A percentile compares a stretch with the other conserved stretches of the same genome.
These are phyloP conservation scores for Eumacrocentrus americanus DNA, from an alignment of 2,888 invertebrate species.

Conservation along the genomic window DNA sequence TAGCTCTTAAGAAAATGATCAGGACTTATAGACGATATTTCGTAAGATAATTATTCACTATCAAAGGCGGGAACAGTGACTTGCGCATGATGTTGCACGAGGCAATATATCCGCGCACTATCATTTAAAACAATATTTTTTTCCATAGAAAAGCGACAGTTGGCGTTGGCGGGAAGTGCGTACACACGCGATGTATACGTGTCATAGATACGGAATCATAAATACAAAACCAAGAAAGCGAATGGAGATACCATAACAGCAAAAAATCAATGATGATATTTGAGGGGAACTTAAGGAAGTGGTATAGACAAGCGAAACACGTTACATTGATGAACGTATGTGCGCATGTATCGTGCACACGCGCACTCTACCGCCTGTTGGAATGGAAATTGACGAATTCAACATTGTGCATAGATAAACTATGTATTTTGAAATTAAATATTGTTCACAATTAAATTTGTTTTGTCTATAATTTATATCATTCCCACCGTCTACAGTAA, in stretches of 20 bases:
- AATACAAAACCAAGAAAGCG: not conserved
- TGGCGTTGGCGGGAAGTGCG: slow-evolving; percentile 4
- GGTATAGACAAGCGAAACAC: slow-evolving; percentile 12
- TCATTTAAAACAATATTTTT: slow-evolving; percentile 10
- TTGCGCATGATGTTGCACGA: slow-evolving; percentile 10
- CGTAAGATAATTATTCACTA: slow-evolving; percentile 27
- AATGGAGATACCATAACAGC: not conserved
- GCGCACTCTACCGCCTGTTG: slow-evolving; percentile 1
- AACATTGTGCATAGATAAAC: no score
- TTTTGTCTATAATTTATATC: no score
- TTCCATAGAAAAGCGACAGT: not conserved
- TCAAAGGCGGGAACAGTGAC: slow-evolving; percentile 25
- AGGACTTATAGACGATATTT: slow-evolving; percentile 16
- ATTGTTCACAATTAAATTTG: no score
- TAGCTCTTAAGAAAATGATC: slow-evolving; percentile 10
- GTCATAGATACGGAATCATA: not conserved
- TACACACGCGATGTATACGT: no score
- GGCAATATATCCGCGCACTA: not conserved
- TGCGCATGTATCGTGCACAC: slow-evolving; percentile 5
- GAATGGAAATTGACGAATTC: slow-evolving; percentile 32
- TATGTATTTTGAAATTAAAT: no score
- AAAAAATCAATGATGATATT: not conserved
- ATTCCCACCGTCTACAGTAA: no score
- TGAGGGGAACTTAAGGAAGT: slow-evolving; percentile 5
- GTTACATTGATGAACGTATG: slow-evolving; percentile 19